phyloP scores from a whole-genome alignment of 2,888 invertebrate species.

The Vesta saturnalis region DNA sequence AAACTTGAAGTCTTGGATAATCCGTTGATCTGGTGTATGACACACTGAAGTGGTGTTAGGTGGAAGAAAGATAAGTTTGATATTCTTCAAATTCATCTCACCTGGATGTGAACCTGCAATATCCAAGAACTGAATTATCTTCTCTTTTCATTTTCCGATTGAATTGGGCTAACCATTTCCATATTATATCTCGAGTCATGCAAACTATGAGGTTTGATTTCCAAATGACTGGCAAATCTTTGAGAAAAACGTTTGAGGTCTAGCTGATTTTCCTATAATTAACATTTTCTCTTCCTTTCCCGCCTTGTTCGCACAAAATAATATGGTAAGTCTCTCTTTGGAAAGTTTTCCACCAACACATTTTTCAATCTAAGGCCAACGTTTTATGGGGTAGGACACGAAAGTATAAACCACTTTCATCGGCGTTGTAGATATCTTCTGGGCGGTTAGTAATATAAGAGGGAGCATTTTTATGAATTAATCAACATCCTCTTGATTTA shows the following conservation, averaged over 20 bases:
- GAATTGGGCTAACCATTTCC: not conserved
- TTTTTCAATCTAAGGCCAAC: too few species aligned
- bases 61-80: slow-evolving; percentile 23
- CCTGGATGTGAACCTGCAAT: slow-evolving; percentile 21
- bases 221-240: slow-evolving; percentile 4
- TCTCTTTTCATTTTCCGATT: slow-evolving; percentile 5
- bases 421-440: too few species aligned
- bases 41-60: slow-evolving; percentile 23
- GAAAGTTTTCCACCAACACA: slow-evolving; percentile 19
- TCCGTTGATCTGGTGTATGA: slow-evolving; percentile 20
- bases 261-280: too few species aligned
- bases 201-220: slow-evolving; percentile 1
- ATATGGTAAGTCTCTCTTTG: too few species aligned
- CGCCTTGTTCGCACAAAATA: too few species aligned
- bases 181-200: slow-evolving; percentile 7
- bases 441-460: too few species aligned
- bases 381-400: too few species aligned
- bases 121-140: slow-evolving; percentile 20
- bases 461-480: too few species aligned
- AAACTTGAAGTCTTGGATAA: slow-evolving; percentile 21
- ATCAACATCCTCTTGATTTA: too few species aligned
- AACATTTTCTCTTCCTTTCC: too few species aligned
- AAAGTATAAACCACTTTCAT: too few species aligned
- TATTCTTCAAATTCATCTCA: slow-evolving; percentile 9
- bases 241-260: not conserved